Evolutionary conservation across 2,888 invertebrate genomes (phyloP).

Genomic region (Noctua comes): DNA sequence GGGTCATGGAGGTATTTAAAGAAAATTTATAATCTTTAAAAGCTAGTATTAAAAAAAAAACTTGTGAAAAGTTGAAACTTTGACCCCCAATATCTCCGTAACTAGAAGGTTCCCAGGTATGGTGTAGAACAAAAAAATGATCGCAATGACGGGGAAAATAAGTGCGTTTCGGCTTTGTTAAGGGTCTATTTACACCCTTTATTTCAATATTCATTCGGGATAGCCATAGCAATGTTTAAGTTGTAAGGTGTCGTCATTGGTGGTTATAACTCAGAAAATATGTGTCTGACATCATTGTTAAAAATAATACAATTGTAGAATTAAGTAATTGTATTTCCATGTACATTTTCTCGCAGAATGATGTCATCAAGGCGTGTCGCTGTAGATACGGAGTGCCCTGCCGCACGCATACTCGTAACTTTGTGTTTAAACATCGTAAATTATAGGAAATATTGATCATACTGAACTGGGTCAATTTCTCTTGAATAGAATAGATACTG

Average conservation of each 20-base stretch:
- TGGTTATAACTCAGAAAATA: neutral
- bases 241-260: neutral
- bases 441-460: conserved; percentile 14
- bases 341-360: conserved; percentile 14
- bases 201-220: neutral
- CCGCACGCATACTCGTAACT: conserved; percentile 51
- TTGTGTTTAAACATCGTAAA: conserved; percentile 45
- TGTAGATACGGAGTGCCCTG: conserved; percentile 3
- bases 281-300: neutral
- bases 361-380: conserved; percentile 47
- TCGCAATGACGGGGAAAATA: too few species aligned
- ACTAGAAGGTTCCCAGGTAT: too few species aligned
- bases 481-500: neutral
- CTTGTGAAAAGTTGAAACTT: too few species aligned
- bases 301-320: neutral
- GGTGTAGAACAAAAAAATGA: too few species aligned
- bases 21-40: too few species aligned
- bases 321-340: conserved; percentile 18
- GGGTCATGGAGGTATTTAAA: too few species aligned
- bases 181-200: too few species aligned
- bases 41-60: too few species aligned
- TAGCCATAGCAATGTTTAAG: neutral
- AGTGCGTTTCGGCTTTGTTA: too few species aligned
- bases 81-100: too few species aligned
- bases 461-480: conserved; percentile 19